phyloP scores from a whole-genome alignment of 1,140 invertebrate species.

The Stegodyphus mimosarum region DNA sequence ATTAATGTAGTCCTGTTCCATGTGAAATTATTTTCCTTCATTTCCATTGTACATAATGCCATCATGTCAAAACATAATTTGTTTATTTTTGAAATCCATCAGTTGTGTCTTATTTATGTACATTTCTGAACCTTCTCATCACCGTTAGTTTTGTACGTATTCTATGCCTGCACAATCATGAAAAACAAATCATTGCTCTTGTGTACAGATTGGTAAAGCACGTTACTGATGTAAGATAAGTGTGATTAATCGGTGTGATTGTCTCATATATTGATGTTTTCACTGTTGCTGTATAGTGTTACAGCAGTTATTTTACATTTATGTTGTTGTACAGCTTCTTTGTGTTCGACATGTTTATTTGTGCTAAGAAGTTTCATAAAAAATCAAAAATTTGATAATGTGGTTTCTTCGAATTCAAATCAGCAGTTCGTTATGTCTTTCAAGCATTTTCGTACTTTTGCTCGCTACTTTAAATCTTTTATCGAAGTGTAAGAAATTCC shows the following conservation, averaged over 20 bases:
- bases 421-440: too few relatives aligned
- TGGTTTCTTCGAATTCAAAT: too few relatives aligned
- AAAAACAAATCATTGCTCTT: not conserved
- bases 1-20: too few relatives aligned
- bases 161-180: slow-evolving; percentile 54
- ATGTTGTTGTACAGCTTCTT: slow-evolving; percentile 2
- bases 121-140: slow-evolving; percentile 39
- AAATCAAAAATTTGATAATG: not conserved
- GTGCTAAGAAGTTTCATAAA: not conserved
- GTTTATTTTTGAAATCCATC: slow-evolving; percentile 18
- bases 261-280: slow-evolving; percentile 6
- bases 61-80: slow-evolving; percentile 1
- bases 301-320: not conserved
- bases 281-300: not conserved
- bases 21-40: too few relatives aligned
- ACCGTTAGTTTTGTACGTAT: slow-evolving; percentile 11
- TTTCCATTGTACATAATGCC: slow-evolving; percentile 39
- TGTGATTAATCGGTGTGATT: not conserved
- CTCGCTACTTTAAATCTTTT: too few relatives aligned
- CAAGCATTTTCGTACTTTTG: too few relatives aligned
- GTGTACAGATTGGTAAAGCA: not conserved
- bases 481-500: too few relatives aligned
- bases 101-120: slow-evolving; percentile 32
- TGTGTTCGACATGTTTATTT: slow-evolving; percentile 4
- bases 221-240: not conserved